phyloP scores from a whole-genome alignment of 1,140 invertebrate species.

The Xylocopa sonorina region DNA sequence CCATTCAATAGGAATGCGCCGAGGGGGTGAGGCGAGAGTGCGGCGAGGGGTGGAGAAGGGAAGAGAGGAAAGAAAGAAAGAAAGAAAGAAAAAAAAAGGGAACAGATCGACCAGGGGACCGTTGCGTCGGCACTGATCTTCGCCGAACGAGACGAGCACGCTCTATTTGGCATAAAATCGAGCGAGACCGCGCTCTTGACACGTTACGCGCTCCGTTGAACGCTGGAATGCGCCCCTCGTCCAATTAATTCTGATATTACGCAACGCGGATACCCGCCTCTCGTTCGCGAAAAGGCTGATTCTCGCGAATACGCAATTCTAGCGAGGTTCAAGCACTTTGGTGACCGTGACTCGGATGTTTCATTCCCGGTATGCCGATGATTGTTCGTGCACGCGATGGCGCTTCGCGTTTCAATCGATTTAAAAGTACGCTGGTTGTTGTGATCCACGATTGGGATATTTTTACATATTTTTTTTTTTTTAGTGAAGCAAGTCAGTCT shows the following conservation, averaged over 20 bases:
- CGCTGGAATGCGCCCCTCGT: conserved; percentile 19
- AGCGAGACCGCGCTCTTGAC: neutral
- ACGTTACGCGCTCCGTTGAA: conserved; percentile 33
- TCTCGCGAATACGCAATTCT: conserved; percentile 15
- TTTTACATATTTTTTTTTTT: no score
- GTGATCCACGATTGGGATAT: no score
- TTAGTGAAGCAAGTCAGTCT: no score
- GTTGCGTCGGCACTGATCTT: conserved; percentile 40
- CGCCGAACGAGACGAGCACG: conserved; percentile 10
- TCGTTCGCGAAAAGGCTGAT: conserved; percentile 7
- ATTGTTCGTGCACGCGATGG: neutral
- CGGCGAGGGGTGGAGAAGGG: no score
- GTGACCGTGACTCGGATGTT: neutral
- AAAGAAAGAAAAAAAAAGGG: neutral
- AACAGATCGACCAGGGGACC: conserved; percentile 48
- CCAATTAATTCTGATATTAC: conserved; percentile 40
- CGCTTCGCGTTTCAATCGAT: neutral
- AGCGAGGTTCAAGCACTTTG: neutral
- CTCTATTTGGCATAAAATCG: conserved; percentile 53
- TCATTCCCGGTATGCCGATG: neutral
- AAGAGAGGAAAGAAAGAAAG: no score
- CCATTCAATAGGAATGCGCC: conserved; percentile 63
- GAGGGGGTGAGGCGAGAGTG: no score
- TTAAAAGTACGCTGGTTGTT: no score
- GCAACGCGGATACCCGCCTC: conserved; percentile 36